Evolutionary conservation across 2,797 vertebrate species (phyloP), one percentile per base, ranked within the genome.

Genomic region (Phrynocephalus guinanensis): DNA sequence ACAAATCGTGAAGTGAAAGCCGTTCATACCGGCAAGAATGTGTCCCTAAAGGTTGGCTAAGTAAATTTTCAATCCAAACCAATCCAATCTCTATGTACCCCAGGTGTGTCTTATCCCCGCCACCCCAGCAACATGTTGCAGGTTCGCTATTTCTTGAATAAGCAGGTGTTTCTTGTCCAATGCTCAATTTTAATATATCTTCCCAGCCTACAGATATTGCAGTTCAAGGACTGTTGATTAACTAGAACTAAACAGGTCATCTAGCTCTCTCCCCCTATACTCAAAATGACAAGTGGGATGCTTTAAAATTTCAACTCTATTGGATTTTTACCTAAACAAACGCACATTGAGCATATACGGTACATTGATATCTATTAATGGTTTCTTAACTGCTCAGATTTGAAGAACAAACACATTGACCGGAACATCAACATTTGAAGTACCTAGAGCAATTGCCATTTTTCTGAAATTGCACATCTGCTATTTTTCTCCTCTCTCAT

Each of bases 1-100:
- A 94, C 86, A 95, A 95, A 93, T 50, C 92, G 82, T 71, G 75
- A 87, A 84, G 30, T 73, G 82, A 93, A 95, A 94, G 92, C 89
- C 86, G 88, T 90, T 93, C 90, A 91, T 92, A 94, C 87, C 91
- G 85, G 91, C 70, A 91, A 90, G 90, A 95, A 94, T 88, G 83
- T 77, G 84, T 92, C 92, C 92, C 10, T 0, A 90, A 94, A 93
- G 92, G 83, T 68, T 94, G 87, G 87, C 91, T 92, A 94, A 93
- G 85, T 90, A 94, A 93, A 94, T 94, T 94, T 93, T 90, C 91
- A 90, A 81, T 88, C 66, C 90, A 93, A 89, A 93, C 91, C 88
- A 93, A 89, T 94, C 91, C 90, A 92, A 91, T 93, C 91, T 90
- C 89, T 90, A 73, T 86, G 80, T 76, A 93, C 66, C 63, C 91